Evolutionary conservation across 2,888 invertebrate species (phyloP).

Genomic region (Rhingia rostrata): DNA sequence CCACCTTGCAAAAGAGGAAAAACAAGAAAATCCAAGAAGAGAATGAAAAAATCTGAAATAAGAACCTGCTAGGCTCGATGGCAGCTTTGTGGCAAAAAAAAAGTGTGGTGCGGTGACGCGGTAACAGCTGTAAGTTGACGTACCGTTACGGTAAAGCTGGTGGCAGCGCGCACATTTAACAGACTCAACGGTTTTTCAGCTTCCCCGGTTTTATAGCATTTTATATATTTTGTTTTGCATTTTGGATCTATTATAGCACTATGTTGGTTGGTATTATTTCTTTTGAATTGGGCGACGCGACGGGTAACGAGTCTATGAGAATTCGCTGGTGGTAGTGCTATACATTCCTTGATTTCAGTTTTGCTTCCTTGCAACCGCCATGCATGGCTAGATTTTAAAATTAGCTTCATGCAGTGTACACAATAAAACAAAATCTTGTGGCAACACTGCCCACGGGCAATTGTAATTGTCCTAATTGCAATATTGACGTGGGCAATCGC

Average conservation of each 20-base stretch:
- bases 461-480: conserved; percentile 61
- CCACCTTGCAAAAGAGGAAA: conserved; percentile 1
- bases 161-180: conserved; percentile 53
- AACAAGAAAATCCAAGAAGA: conserved; percentile 20
- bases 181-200: conserved; percentile 64
- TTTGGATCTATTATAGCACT: conserved; percentile 58
- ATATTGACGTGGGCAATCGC: conserved; percentile 46
- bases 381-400: conserved; percentile 64
- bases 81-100: conserved; percentile 18
- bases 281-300: conserved; percentile 60
- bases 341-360: conserved; percentile 13
- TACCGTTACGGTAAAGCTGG: conserved; percentile 65
- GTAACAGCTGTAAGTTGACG: conserved; percentile 53
- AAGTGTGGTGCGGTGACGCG: conserved; percentile 29
- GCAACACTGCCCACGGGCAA: conserved; percentile 49
- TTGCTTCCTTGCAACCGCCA: conserved; percentile 26
- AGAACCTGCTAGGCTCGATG: conserved; percentile 48
- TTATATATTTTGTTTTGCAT: background rate
- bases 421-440: conserved; percentile 17
- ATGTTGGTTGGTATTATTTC: conserved; percentile 42
- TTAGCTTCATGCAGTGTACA: conserved; percentile 42
- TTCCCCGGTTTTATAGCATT: conserved; percentile 29
- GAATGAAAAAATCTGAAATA: conserved; percentile 49
- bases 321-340: conserved; percentile 18
- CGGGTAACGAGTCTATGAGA: conserved; percentile 34